Percentiles rank a stretch among this genome's conserved stretches.
These are phyloP conservation scores for Drosophila nigromelanica DNA, from an alignment of 1,140 invertebrate genomes.

Conservation along the genomic window DNA sequence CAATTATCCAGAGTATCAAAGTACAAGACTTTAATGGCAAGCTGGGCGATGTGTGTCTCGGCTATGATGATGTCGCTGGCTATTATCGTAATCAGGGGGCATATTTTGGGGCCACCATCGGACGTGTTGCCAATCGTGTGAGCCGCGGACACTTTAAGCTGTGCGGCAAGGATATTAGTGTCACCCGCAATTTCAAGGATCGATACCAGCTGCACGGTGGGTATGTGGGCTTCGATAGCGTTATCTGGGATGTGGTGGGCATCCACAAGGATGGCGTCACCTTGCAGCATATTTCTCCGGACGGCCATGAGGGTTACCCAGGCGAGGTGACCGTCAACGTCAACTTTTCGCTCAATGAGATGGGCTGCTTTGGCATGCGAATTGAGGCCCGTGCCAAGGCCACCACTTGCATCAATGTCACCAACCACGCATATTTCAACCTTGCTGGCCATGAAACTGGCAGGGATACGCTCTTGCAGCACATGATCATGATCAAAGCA, in stretches of 20 bases:
- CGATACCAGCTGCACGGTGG: conserved; percentile 94
- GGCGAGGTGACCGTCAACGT: conserved; percentile 89
- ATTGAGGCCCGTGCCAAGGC: conserved; percentile 90
- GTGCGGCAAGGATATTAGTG: conserved; percentile 86
- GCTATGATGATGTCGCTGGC: conserved; percentile 90
- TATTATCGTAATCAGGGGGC: conserved; percentile 85
- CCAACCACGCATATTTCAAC: conserved; percentile 97
- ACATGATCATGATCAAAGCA: conserved; percentile 90
- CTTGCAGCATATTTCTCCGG: conserved; percentile 89
- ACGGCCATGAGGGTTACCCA: conserved; percentile 95
- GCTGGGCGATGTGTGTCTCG: conserved; percentile 89
- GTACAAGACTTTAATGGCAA: conserved; percentile 89
- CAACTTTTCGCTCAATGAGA: conserved; percentile 89
- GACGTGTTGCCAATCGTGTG: conserved; percentile 94
- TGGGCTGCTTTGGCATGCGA: conserved; percentile 89
- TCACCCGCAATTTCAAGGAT: conserved; percentile 89
- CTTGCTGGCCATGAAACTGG: conserved; percentile 89
- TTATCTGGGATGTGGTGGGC: conserved; percentile 86
- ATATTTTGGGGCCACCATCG: conserved; percentile 94
- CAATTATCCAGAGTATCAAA: conserved; percentile 89
- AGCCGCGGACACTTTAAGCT: conserved; percentile 88
- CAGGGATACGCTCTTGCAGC: conserved; percentile 87
- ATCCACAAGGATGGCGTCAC: conserved; percentile 81
- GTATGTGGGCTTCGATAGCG: conserved; percentile 92
- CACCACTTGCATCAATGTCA: conserved; percentile 93